Base-by-base conservation (phyloP, 2,888 invertebrate species). In the Euzetes globulus region DNA sequence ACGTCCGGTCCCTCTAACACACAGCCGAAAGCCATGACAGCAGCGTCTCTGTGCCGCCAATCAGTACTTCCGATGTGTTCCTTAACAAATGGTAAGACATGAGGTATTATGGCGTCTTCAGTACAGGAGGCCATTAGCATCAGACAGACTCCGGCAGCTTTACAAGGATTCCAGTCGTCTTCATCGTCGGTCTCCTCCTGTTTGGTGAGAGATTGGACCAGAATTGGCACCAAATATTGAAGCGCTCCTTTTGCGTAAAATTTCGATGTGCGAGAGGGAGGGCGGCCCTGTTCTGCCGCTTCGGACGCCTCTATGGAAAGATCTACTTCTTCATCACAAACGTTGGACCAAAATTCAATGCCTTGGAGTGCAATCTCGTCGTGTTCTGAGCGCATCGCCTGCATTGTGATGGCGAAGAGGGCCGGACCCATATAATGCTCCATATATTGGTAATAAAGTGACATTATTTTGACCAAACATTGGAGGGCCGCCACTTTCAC, bases 271-370 rank as follows among this genome's bases (percentile, higher is more conserved):
- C 94, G 87, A 27, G 89, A 88, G 25, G 98, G 98, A n/a, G 95
- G 91, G 77, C 92, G 87, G n/a, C 98, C 92, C 80, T 90, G 89
- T 83, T 98, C 98, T 52, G 88, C 87, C 15, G 98, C 97, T 80
- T 98, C 98, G 63, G 91, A 90, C 80, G 92, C 92, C 84, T 97
- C 96, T 82, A 96, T 91, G 1, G 91, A 88, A 78, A 98, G 85
- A 84, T 97, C 97, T 47, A 97, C 94, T 85, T 99, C 99, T 85
- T 98, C 99, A 84, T 99, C 99, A 81, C 98, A 96, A 0, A 99
- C 97, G 80, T 96, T 98, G 5, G 97, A 98, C 99, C 99, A 99
- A 85, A 99, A 99, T 84, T 99, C 99, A 82, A 99, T 98, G 79
- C 99, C 99, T 86, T 98, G 98, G 75, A 98, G 87, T 22, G 95